These are phyloP conservation scores for Patiria pectinifera DNA, from an alignment of 53 echinoderm and acorn worm genomes.

Conservation along the genomic window DNA sequence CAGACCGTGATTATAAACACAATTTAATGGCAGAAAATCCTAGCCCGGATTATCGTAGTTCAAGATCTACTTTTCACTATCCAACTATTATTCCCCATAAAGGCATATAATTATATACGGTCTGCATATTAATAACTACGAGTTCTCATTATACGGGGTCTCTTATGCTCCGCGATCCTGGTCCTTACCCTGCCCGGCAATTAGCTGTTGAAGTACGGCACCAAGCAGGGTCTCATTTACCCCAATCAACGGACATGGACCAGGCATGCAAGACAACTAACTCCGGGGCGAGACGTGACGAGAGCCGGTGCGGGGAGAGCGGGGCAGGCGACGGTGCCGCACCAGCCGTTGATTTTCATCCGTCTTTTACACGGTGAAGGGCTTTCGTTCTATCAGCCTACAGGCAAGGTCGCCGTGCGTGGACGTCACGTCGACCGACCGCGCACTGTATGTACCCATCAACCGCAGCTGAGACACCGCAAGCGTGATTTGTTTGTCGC, in stretches of 20 bases:
- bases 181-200: not conserved
- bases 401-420: conserved; percentile 11
- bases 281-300: not conserved
- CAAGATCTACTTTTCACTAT: not conserved
- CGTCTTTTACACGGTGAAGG: not conserved
- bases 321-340: not conserved
- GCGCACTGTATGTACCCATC: not conserved
- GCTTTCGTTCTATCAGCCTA: not conserved
- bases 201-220: not conserved
- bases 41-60: not conserved
- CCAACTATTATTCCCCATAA: not conserved
- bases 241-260: not conserved
- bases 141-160: not conserved
- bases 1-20: not conserved
- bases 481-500: not conserved
- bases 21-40: not conserved
- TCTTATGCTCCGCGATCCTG: not conserved
- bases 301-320: not conserved
- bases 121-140: not conserved
- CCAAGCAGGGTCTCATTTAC: not conserved
- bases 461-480: conserved; percentile 8
- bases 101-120: not conserved
- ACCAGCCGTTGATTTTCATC: not conserved
- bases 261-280: not conserved
- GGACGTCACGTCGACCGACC: not conserved